A percentile compares a stretch with the other conserved stretches of the same genome.
Evolutionary conservation across 2,113 vertebrate genomes (phyloP).

Genomic region (Pituophis catenifer): DNA sequence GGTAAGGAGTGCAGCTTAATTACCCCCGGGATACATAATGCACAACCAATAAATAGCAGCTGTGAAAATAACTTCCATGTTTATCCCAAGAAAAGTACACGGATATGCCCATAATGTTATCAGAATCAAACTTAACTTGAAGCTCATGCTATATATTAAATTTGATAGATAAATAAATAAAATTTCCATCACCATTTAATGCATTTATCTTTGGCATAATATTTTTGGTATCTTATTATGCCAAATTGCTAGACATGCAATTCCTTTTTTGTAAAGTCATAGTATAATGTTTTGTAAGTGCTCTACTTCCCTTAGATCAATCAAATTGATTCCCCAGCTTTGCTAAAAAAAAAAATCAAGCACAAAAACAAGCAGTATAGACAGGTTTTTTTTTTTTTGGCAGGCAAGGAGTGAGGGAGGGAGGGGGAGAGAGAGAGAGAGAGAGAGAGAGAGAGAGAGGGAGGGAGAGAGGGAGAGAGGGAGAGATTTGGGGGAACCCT

Average conservation of each 20-base stretch:
- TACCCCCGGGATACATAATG: not conserved
- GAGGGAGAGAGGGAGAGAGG: rapidly evolving
- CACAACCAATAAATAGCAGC: not conserved
- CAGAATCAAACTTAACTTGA: not conserved
- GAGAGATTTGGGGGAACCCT: too few relatives aligned
- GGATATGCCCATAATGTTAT: not conserved
- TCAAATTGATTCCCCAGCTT: not conserved
- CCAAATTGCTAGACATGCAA: not conserved
- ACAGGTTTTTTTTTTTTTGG: too few relatives aligned
- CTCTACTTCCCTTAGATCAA: not conserved
- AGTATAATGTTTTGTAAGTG: not conserved
- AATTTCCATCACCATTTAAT: not conserved
- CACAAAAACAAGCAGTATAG: too few relatives aligned
- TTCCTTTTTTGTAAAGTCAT: not conserved
- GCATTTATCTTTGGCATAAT: not conserved
- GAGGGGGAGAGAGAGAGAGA: rapidly evolving
- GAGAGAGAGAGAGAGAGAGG: too few relatives aligned
- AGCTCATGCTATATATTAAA: not conserved
- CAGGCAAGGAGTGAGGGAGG: too few relatives aligned
- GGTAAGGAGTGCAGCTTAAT: not conserved
- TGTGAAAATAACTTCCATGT: not conserved
- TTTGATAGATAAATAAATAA: too few relatives aligned
- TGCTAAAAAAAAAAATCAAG: too few relatives aligned
- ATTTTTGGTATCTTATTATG: not conserved
- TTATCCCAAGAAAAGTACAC: not conserved